Percentiles rank a stretch among this genome's conserved stretches.
These are phyloP conservation scores for Ophion slaviceki DNA, from an alignment of 2,888 invertebrate species.

Conservation along the genomic window DNA sequence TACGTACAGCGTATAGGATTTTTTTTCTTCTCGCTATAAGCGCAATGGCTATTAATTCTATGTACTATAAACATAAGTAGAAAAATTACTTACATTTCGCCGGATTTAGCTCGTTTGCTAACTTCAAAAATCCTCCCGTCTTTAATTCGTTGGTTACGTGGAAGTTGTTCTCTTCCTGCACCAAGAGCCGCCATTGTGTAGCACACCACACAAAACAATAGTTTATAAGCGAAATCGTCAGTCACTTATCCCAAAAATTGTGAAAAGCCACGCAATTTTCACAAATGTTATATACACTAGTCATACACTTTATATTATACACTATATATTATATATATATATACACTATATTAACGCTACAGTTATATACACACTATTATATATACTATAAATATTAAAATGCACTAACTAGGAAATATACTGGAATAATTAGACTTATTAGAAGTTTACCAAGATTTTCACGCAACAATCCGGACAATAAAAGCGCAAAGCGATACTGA, in stretches of 20 bases:
- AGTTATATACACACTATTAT: background rate
- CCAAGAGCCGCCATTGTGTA: background rate
- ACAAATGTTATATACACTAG: too few species aligned
- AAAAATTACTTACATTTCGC: constrained; percentile 20
- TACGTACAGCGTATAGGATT: background rate
- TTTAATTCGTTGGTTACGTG: constrained; percentile 5
- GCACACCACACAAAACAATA: too few species aligned
- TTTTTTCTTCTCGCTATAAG: background rate
- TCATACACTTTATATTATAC: too few species aligned
- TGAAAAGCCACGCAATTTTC: too few species aligned
- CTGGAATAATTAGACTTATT: background rate
- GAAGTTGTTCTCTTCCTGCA: too few species aligned
- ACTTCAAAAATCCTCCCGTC: constrained; percentile 11
- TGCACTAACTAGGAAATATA: background rate
- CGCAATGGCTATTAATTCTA: background rate
- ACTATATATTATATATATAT: too few species aligned
- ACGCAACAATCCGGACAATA: too few species aligned
- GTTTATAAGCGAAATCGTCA: too few species aligned
- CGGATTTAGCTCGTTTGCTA: background rate
- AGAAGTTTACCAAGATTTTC: too few species aligned
- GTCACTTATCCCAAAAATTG: too few species aligned
- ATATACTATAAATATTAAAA: constrained; percentile 10
- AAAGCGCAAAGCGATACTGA: too few species aligned
- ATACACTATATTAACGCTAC: too few species aligned
- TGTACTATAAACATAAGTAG: background rate